phyloP scores from a whole-genome alignment of 2,797 vertebrate species.

The Dendrocincla fuliginosa region DNA sequence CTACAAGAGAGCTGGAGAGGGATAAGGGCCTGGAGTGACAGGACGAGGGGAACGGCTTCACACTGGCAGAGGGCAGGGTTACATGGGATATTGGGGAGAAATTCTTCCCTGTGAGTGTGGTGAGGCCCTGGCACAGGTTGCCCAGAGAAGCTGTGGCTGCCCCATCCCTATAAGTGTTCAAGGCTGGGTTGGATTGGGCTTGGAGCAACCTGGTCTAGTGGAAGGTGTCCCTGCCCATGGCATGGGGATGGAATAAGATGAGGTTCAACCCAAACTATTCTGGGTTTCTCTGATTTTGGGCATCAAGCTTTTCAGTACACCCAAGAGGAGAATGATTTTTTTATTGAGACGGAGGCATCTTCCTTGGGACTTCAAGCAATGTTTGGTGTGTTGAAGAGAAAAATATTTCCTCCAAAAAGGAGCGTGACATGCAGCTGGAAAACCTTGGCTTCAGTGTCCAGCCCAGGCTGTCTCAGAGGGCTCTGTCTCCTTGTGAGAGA shows the following conservation, averaged over 20 bases:
- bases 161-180: neutral
- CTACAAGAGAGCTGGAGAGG: neutral
- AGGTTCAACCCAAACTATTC: accelerated
- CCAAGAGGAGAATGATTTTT: accelerated
- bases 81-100: neutral
- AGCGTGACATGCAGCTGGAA: neutral
- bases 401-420: accelerated
- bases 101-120: neutral
- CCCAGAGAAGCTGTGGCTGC: neutral
- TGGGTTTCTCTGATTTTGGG: neutral
- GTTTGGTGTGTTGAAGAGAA: accelerated
- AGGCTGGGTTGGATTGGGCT: neutral
- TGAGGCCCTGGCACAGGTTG: neutral
- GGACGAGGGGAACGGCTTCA: neutral
- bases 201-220: neutral
- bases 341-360: neutral
- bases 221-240: neutral
- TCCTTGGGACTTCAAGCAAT: accelerated
- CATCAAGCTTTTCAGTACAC: neutral
- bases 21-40: no score
- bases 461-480: neutral
- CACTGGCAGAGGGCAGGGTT: neutral
- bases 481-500: neutral
- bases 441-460: neutral
- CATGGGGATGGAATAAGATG: accelerated